Percentiles rank a stretch among this genome's conserved stretches.
phyloP scores from a whole-genome alignment of 1,140 invertebrate genomes.

The Drosophila teissieri region DNA sequence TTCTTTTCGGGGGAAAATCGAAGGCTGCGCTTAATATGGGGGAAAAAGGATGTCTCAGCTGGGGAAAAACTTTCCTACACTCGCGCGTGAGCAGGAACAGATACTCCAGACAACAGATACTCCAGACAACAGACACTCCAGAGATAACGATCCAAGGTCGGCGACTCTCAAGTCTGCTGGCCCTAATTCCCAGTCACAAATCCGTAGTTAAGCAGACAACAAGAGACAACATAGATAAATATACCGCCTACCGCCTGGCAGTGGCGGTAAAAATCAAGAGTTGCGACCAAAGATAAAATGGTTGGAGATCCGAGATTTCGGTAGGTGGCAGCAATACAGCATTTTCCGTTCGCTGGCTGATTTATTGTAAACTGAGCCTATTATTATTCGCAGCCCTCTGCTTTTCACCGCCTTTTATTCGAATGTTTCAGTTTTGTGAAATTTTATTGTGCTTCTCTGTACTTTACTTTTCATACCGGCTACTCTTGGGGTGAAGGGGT shows the following conservation, averaged over 20 bases:
- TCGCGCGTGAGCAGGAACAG: not conserved
- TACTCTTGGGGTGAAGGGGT: no score
- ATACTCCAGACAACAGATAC: not conserved
- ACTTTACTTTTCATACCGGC: conserved; percentile 4
- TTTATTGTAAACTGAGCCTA: conserved; percentile 47
- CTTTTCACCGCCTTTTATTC: conserved; percentile 14
- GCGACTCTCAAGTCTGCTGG: conserved; percentile 5
- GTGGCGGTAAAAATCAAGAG: conserved; percentile 6
- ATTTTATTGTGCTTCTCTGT: conserved; percentile 25
- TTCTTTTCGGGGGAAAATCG: conserved; percentile 1
- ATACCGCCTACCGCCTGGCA: conserved; percentile 1
- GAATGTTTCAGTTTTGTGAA: conserved; percentile 19
- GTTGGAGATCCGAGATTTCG: not conserved
- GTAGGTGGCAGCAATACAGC: conserved; percentile 20
- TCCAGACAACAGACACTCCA: no score
- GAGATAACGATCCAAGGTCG: conserved; percentile 12
- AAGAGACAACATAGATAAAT: not conserved
- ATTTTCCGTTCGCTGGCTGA: conserved; percentile 44
- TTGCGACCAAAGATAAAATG: conserved; percentile 16
- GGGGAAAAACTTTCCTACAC: not conserved
- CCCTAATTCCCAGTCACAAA: conserved; percentile 34
- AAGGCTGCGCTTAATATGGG: not conserved
- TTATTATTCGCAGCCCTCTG: conserved; percentile 22
- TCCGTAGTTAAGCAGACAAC: conserved; percentile 25
- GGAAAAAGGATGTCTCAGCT: no score